These are phyloP conservation scores for Drosophila multiciliata DNA, from an alignment of 2,888 invertebrate genomes.

Conservation along the genomic window DNA sequence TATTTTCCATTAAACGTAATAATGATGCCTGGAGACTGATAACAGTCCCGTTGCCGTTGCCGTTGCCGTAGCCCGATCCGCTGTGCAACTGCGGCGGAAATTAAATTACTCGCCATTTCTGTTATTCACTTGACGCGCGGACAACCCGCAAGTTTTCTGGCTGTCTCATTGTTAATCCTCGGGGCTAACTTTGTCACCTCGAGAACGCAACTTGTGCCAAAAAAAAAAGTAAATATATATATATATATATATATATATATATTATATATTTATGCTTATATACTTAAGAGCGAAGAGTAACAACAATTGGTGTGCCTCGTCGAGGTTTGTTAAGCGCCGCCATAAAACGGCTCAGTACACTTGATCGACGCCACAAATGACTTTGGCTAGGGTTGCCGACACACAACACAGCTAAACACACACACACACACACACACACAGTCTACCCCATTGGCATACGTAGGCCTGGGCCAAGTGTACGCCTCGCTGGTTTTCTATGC, in stretches of 20 bases:
- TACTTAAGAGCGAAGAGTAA: conserved; percentile 3
- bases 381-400: conserved; percentile 64
- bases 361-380: conserved; percentile 78
- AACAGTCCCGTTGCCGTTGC: conserved; percentile 35
- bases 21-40: conserved; percentile 74
- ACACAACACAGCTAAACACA: neutral
- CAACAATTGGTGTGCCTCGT: conserved; percentile 53
- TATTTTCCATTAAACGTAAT: conserved; percentile 80
- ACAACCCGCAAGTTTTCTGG: conserved; percentile 39
- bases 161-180: conserved; percentile 30
- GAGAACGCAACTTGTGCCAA: conserved; percentile 44
- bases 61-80: conserved; percentile 17
- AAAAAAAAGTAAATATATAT: conserved; percentile 9
- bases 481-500: conserved; percentile 76
- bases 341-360: conserved; percentile 81
- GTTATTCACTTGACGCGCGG: conserved; percentile 45
- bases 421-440: too few species aligned
- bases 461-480: conserved; percentile 67
- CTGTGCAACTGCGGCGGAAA: conserved; percentile 59
- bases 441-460: neutral
- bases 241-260: neutral
- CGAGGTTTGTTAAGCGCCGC: conserved; percentile 77
- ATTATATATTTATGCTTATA: neutral
- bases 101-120: conserved; percentile 71
- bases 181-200: conserved; percentile 63